A percentile compares a stretch with the other conserved stretches of the same genome.
These are phyloP conservation scores for Argopecten irradians DNA, from an alignment of 1,140 invertebrate genomes.

Conservation along the genomic window DNA sequence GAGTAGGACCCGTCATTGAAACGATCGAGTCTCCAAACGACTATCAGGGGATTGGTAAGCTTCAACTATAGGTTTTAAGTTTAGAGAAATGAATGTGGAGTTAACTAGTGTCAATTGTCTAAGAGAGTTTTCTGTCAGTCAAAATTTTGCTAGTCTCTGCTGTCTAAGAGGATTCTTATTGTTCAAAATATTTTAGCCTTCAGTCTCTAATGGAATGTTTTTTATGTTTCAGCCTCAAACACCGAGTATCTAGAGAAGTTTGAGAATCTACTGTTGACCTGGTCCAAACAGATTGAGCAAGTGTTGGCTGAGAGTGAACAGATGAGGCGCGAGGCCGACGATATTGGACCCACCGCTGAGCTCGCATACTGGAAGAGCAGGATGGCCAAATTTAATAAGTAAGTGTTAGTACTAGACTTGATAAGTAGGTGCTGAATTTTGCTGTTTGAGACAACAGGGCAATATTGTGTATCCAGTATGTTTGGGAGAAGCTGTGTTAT, in stretches of 20 bases:
- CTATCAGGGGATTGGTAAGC: constrained; percentile 73
- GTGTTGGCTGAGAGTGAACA: constrained; percentile 80
- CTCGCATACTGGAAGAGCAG: constrained; percentile 97
- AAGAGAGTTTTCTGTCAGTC: neutral
- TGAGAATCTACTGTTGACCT: constrained; percentile 72
- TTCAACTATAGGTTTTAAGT: too few relatives aligned
- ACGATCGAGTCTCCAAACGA: constrained; percentile 72
- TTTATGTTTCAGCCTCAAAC: constrained; percentile 75
- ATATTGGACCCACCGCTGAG: constrained; percentile 93
- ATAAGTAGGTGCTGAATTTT: neutral
- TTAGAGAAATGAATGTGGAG: neutral
- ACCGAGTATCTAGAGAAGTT: constrained; percentile 73
- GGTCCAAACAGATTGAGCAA: constrained; percentile 77
- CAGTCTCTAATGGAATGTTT: neutral
- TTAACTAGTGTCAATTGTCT: neutral
- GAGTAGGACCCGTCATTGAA: constrained; percentile 66
- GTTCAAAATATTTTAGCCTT: neutral
- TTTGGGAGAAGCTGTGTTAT: neutral
- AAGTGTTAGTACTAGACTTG: constrained; percentile 31
- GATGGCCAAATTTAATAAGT: constrained; percentile 90
- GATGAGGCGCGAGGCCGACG: constrained; percentile 93
- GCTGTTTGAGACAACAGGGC: neutral
- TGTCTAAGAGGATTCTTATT: neutral
- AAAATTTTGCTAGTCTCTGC: too few relatives aligned
- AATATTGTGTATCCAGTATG: neutral